These are phyloP conservation scores for Gallirallus australis DNA, from an alignment of 2,797 vertebrate species.

Conservation along the genomic window DNA sequence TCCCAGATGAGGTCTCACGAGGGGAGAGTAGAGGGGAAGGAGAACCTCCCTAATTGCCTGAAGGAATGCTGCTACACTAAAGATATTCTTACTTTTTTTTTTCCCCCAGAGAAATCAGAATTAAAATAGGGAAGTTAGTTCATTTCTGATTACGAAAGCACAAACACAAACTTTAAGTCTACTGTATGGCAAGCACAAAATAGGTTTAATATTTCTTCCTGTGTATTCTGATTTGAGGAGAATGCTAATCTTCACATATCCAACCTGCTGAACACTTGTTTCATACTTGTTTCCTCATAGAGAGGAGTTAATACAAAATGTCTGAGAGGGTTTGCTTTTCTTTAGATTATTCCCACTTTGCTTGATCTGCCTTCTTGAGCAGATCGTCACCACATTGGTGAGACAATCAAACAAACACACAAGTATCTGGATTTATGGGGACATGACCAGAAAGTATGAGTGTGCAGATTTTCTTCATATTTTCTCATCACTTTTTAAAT, in stretches of 20 bases:
- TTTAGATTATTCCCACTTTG: background rate
- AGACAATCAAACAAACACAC: background rate
- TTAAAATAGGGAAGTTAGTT: background rate
- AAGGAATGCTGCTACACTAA: background rate
- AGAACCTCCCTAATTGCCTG: background rate
- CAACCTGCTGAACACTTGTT: background rate
- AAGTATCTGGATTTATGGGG: background rate
- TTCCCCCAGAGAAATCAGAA: background rate
- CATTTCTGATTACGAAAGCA: background rate
- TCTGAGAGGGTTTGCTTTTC: background rate
- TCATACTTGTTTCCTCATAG: background rate
- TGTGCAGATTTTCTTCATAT: background rate
- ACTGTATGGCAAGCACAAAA: background rate
- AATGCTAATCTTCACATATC: background rate
- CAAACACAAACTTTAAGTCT: background rate
- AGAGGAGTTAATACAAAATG: background rate
- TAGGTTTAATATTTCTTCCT: background rate
- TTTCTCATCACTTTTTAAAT: conserved; percentile 19
- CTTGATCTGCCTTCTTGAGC: background rate
- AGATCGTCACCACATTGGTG: background rate
- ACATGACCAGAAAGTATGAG: background rate
- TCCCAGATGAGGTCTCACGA: too few species aligned
- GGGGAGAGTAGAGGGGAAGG: too few species aligned
- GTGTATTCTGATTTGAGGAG: background rate
- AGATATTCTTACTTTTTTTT: background rate